Percentiles rank a stretch among this genome's conserved stretches.
These are phyloP conservation scores for Pygoscelis antarcticus DNA, from an alignment of 2,113 vertebrate species.

Conservation along the genomic window DNA sequence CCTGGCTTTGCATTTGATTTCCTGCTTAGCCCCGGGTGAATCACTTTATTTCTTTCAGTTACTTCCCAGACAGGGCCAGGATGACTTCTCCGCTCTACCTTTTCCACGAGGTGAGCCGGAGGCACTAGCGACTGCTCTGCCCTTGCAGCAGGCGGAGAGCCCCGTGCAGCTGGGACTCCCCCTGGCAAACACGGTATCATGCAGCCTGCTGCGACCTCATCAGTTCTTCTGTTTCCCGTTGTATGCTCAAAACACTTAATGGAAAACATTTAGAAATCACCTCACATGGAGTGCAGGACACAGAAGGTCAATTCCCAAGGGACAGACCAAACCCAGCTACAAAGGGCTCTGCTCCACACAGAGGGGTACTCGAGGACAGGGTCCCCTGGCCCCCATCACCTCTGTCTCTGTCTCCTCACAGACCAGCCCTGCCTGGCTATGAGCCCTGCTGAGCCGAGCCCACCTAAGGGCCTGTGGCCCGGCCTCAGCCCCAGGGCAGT, in stretches of 20 bases:
- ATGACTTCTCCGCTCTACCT: not conserved
- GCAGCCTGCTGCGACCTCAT: not conserved
- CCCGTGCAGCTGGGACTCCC: accelerated
- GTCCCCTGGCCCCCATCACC: accelerated
- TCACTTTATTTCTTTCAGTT: accelerated
- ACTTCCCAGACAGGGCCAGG: not conserved
- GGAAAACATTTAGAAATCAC: not conserved
- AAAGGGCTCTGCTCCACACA: not conserved
- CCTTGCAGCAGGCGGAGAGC: accelerated
- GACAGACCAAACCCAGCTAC: not conserved
- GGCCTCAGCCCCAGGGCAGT: not conserved
- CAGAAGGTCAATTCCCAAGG: not conserved
- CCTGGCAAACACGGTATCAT: accelerated
- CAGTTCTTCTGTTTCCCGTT: not conserved
- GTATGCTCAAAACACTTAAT: not conserved
- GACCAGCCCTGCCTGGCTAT: accelerated
- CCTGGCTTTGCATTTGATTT: not conserved
- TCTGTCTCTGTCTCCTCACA: not conserved
- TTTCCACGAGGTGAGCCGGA: not conserved
- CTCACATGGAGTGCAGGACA: too few relatives aligned
- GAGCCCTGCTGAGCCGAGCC: too few relatives aligned
- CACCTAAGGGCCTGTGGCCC: accelerated
- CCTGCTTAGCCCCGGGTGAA: not conserved
- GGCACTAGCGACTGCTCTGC: accelerated
- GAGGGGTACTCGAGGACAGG: accelerated